A percentile compares a stretch with the other conserved stretches of the same genome.
These are phyloP conservation scores for Chloromyia formosa DNA, from an alignment of 2,888 invertebrate species.

Conservation along the genomic window DNA sequence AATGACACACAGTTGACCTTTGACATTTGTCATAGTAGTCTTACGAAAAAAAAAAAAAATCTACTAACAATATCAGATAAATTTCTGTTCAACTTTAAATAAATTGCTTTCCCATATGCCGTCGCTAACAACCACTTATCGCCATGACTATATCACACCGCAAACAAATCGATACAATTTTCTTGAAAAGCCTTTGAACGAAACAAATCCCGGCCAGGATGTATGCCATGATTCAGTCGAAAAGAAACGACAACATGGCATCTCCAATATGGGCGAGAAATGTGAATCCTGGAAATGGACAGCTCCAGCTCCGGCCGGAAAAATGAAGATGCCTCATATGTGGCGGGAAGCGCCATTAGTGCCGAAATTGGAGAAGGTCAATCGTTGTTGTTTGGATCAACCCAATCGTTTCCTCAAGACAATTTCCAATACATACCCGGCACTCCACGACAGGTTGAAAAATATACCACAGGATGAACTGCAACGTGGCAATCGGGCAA, in stretches of 20 bases:
- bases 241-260: background rate
- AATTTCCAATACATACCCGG: constrained; percentile 65
- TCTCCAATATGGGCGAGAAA: constrained; percentile 51
- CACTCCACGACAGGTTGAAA: constrained; percentile 67
- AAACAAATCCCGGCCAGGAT: background rate
- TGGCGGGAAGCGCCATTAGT: constrained; percentile 56
- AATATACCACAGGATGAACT: constrained; percentile 66
- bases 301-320: constrained; percentile 60
- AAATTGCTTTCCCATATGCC: too few species aligned
- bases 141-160: constrained; percentile 60
- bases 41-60: too few species aligned
- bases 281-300: constrained; percentile 59
- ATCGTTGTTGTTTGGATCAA: constrained; percentile 50
- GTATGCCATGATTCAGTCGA: too few species aligned
- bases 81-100: too few species aligned
- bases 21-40: too few species aligned
- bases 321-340: constrained; percentile 57
- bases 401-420: constrained; percentile 60
- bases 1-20: too few species aligned
- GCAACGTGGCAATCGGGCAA: constrained; percentile 65
- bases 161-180: constrained; percentile 55
- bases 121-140: constrained; percentile 58
- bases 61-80: too few species aligned
- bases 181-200: background rate
- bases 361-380: constrained; percentile 11